Evolutionary conservation across 1,140 invertebrate genomes (phyloP).

Genomic region (Neotoxoptera formosana): DNA sequence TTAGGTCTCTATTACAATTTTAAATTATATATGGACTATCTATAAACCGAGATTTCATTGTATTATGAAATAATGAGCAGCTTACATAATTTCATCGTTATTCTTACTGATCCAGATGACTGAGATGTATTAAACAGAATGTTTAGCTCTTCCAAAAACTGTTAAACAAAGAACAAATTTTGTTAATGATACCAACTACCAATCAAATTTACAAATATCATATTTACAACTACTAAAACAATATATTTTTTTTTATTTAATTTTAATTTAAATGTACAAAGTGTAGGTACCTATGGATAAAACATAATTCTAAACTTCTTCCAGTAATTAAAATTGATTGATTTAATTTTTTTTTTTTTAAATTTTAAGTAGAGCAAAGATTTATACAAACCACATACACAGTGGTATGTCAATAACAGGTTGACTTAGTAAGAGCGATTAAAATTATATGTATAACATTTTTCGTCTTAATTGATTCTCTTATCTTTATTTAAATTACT

Average conservation of each 20-base stretch:
- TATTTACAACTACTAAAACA: background rate
- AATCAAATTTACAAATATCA: background rate
- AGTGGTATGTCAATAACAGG: no score
- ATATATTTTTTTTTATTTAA: background rate
- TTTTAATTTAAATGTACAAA: background rate
- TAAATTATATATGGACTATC: background rate
- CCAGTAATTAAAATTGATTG: background rate
- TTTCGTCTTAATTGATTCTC: no score
- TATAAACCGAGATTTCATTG: background rate
- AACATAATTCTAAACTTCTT: background rate
- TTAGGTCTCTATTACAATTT: background rate
- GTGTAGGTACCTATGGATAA: background rate
- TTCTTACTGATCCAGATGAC: constrained; percentile 32
- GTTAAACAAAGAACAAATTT: constrained; percentile 31
- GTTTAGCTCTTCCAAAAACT: constrained; percentile 53
- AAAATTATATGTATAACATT: no score
- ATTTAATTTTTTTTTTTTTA: background rate
- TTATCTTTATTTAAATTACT: no score
- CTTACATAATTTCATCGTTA: constrained; percentile 53
- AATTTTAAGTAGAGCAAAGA: no score
- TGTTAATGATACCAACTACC: background rate
- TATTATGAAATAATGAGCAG: background rate
- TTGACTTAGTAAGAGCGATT: no score
- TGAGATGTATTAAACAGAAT: constrained; percentile 49
- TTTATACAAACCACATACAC: no score